Evolutionary conservation across 2,797 vertebrate species (phyloP).

Genomic region (Orestias chungarensis): DNA sequence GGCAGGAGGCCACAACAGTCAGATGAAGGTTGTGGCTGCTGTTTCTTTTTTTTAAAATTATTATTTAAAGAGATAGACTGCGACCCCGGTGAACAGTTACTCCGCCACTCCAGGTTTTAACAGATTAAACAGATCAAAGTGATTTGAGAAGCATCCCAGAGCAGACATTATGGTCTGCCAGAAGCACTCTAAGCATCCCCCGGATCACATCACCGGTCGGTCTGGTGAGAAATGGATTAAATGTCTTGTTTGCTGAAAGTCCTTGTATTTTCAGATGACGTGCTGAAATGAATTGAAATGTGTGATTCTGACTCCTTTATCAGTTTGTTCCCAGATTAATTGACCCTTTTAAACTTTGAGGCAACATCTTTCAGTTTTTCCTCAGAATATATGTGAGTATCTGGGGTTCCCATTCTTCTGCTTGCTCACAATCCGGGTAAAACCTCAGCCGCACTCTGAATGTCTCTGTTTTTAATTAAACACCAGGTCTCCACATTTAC

Average conservation of each 20-base stretch:
- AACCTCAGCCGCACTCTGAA: neutral
- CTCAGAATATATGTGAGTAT: neutral
- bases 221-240: neutral
- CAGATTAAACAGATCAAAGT: conserved; percentile 36
- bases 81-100: conserved; percentile 17
- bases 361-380: neutral
- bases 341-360: neutral
- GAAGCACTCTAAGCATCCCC: neutral
- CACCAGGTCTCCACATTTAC: neutral
- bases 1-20: conserved; percentile 33
- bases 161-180: neutral
- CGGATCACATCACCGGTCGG: neutral
- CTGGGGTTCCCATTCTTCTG: neutral
- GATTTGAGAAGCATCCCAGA: neutral
- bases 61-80: conserved; percentile 40
- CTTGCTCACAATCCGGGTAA: neutral
- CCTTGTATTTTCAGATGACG: neutral
- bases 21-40: conserved; percentile 51
- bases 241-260: neutral
- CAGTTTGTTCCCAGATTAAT: neutral
- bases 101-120: conserved; percentile 40
- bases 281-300: neutral
- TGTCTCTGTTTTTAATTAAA: neutral
- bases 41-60: conserved; percentile 28
- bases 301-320: neutral